A percentile compares a stretch with the other conserved stretches of the same genome.
Evolutionary conservation across 2,888 invertebrate genomes (phyloP).

Genomic region (Eristalis pertinax): DNA sequence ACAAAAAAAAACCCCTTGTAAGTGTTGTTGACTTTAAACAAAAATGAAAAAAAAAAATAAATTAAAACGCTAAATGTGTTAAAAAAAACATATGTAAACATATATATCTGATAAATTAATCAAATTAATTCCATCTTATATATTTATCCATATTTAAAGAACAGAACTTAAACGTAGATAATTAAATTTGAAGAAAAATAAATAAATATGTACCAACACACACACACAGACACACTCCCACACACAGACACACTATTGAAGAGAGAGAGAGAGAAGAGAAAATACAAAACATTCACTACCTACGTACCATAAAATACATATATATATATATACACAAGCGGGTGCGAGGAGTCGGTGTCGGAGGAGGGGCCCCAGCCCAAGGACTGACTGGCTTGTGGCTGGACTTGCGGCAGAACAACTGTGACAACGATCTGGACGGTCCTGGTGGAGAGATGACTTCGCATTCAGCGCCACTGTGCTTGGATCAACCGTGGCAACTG

Average conservation of each 20-base stretch:
- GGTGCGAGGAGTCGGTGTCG: too few relatives aligned
- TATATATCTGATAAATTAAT: constrained; percentile 8
- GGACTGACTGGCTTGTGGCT: too few relatives aligned
- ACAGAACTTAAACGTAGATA: constrained; percentile 7
- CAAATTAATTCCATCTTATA: constrained; percentile 36
- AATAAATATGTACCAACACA: not conserved
- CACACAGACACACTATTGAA: not conserved
- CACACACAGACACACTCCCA: not conserved
- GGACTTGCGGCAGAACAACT: too few relatives aligned
- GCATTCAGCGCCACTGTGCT: too few relatives aligned
- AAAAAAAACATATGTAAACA: not conserved
- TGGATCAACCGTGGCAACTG: too few relatives aligned
- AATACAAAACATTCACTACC: too few relatives aligned
- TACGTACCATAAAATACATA: too few relatives aligned
- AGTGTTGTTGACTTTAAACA: constrained; percentile 40
- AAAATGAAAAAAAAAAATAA: constrained; percentile 4
- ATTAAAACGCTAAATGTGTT: constrained; percentile 16
- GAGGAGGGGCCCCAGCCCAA: too few relatives aligned
- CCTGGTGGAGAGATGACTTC: too few relatives aligned
- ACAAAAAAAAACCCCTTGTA: not conserved
- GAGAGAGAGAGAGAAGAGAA: not conserved
- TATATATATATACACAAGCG: too few relatives aligned
- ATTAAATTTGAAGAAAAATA: constrained; percentile 19
- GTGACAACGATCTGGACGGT: too few relatives aligned
- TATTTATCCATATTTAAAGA: not conserved